Percentiles rank a stretch among this genome's conserved stretches.
phyloP scores from a whole-genome alignment of 1,140 invertebrate genomes.

The Battus philenor region DNA sequence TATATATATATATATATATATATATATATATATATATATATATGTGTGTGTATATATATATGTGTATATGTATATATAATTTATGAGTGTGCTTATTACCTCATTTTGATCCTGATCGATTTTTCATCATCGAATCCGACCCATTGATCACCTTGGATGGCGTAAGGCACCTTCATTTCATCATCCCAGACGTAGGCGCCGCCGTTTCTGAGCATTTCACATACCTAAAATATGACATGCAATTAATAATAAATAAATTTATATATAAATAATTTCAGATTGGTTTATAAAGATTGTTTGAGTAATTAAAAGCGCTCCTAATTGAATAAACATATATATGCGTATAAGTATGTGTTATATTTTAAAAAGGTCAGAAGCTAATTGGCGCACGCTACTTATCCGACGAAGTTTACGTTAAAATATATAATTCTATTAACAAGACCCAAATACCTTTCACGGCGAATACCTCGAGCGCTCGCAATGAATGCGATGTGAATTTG shows the following conservation, averaged over 20 bases:
- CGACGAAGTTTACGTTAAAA: background rate
- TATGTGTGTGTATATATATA: too few species aligned
- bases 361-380: too few species aligned
- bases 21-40: too few species aligned
- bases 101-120: slow-evolving; percentile 91
- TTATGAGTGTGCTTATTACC: too few species aligned
- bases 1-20: too few species aligned
- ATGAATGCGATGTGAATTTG: slow-evolving; percentile 1
- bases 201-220: slow-evolving; percentile 93
- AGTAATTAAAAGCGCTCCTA: too few species aligned
- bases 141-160: slow-evolving; percentile 94
- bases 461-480: background rate
- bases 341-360: background rate
- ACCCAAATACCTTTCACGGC: slow-evolving; percentile 4
- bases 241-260: too few species aligned
- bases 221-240: slow-evolving; percentile 81
- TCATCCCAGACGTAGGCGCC: slow-evolving; percentile 97
- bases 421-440: background rate
- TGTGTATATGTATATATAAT: too few species aligned
- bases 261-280: too few species aligned
- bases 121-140: slow-evolving; percentile 96
- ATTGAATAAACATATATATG: too few species aligned
- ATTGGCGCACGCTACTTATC: too few species aligned
- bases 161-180: slow-evolving; percentile 96
- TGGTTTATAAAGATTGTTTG: too few species aligned